Percentiles rank a stretch among this genome's conserved stretches.
Conservation (phyloP, 2,113 vertebrate species). For the Mus pahari region DNA sequence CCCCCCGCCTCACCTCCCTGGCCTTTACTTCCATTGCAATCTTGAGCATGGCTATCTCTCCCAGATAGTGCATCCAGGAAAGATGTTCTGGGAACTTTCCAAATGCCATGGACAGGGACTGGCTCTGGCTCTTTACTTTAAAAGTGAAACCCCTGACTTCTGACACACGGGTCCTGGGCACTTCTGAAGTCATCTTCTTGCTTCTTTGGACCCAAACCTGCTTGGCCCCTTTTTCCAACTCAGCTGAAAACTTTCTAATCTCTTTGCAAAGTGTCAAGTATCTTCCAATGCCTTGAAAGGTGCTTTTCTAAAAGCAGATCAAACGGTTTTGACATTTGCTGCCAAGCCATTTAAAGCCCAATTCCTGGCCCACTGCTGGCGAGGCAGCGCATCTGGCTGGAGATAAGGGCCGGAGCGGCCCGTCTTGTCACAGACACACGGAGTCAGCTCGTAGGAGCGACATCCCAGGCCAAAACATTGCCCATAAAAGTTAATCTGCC, state of each 20-base stretch:
- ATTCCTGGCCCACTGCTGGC: constrained; percentile 57
- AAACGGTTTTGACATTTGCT: constrained; percentile 88
- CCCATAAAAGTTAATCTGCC: constrained; percentile 82
- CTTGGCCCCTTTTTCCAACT: constrained; percentile 73
- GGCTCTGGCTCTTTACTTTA: neutral
- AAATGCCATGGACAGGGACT: constrained; percentile 16
- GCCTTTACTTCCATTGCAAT: neutral
- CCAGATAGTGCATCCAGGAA: neutral
- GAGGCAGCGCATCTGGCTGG: constrained; percentile 71
- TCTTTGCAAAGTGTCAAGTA: constrained; percentile 85
- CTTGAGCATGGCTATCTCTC: neutral
- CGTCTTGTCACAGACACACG: constrained; percentile 76
- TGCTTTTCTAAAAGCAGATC: constrained; percentile 86
- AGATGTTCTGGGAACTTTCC: neutral
- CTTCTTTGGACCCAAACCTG: constrained; percentile 46
- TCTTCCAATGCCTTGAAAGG: constrained; percentile 84
- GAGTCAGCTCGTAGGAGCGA: constrained; percentile 75
- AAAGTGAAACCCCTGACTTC: constrained; percentile 45
- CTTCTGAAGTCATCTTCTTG: constrained; percentile 18
- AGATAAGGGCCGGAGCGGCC: constrained; percentile 82
- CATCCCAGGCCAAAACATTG: constrained; percentile 77
- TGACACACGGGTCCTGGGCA: constrained; percentile 19
- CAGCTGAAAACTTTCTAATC: constrained; percentile 85
- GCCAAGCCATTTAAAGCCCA: constrained; percentile 82
- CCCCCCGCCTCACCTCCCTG: neutral